Base-by-base conservation (phyloP, 2,113 vertebrate genomes). In the Aramus guarauna region DNA sequence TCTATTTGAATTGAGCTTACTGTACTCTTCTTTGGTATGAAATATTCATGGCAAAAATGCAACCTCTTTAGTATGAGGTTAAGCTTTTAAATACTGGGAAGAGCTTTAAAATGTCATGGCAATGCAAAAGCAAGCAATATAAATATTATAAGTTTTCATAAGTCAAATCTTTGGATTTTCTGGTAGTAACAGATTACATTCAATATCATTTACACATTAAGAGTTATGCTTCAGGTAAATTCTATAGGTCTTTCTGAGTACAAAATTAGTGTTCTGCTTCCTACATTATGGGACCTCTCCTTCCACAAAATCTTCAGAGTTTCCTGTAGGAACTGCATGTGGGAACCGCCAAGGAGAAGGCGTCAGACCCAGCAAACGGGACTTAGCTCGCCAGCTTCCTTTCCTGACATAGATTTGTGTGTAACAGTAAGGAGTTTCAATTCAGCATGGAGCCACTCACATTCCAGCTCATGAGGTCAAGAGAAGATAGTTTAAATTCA, bases 51-150 rank as follows among this genome's bases (percentile, higher is more conserved):
- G 78, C 29, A 84, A 73, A 92, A 90, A 37, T 78, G 83, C 50
- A 96, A 81, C 85, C 73, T 88, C 82, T 94, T 92, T 86, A 83
- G 67, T 74, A 66, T 52, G 47, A 41, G 84, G 91, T 92, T 96
- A 96, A 94, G 90, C 76, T 92, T 92, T 89, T 80, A 94, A 95
- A 95, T 88, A 94, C 72, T 55, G 39, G 34, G 78, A 94, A 97
- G 81, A 94, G 81, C 79, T 94, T 97, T 78, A 92, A 97, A 97
- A 94, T 96, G 92, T 95, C 89, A 93, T 37, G n/a, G 64, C 71
- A 94, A 79, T 88, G 83, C 48, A 80, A 92, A 87, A 93, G 83
- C 52, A 81, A 92, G 74, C 48, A 93, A 71, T 84, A 78, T 69
- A 96, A 96, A 96, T 75, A 92, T 76, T 85, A 82, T 72, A 37